Evolutionary conservation across 2,888 invertebrate genomes (phyloP), one percentile per base, ranked within the genome.

Genomic region (Dyspetes luteomarginatus): DNA sequence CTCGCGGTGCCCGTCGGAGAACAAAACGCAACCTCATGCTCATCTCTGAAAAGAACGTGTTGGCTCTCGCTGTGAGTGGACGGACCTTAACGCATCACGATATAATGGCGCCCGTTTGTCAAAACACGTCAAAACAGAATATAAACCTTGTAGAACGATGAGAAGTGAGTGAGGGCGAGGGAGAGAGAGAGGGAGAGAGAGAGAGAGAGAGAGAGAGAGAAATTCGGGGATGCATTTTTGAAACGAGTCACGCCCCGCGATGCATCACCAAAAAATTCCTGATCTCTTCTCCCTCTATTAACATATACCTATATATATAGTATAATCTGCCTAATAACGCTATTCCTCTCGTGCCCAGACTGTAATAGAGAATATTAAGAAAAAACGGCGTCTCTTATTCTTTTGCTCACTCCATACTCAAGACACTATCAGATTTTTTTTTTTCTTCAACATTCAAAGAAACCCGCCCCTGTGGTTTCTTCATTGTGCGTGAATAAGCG

Each of bases 51-150:
- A 72, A 55, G 58, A 68, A 77, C 62, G 71, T 28, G 41, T 55
- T 69, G 75, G 75, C 65, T 55, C 69, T 26, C 65, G 58, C 72
- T 73, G 69, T 17, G 43, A 43, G 28, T 19, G 30, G 36, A 24
- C 24, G 26, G 41, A 68, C 36, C 72, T 71, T 41, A 52, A 72
- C 74, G 71, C 52, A 58, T 48, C 62, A 30, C 72, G 74, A 73
- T 87, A 89, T 90, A 91, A 91, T 91, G 89, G 90, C 89, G 90
- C 86, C 88, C 90, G 91, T 91, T 91, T 91, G 91, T 91, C 91
- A 91, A 91, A 91, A 91, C 90, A 91, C 62, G 64, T 55, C 86
- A 85, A 89, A 36, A 55, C 56, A 55, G 56, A 74, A 74, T 81
- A 74, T 69, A 19, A 72, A 72, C 64, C 52, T 50, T 43, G 58